A percentile compares a stretch with the other conserved stretches of the same genome.
phyloP scores from a whole-genome alignment of 2,797 vertebrate species.

The Pseudomugil tenellus region DNA sequence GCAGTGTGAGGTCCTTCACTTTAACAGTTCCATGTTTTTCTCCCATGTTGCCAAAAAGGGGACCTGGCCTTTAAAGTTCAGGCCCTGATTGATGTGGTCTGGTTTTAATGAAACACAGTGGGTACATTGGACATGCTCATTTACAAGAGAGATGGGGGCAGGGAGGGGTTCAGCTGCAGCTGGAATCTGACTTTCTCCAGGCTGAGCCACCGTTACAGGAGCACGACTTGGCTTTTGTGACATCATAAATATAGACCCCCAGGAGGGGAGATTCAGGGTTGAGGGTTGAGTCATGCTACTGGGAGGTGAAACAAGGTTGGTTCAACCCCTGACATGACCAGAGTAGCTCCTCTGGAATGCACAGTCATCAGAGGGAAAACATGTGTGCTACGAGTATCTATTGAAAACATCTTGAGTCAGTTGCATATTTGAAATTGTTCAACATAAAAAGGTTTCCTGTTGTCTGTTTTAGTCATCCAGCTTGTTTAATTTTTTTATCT shows the following conservation, averaged over 20 bases:
- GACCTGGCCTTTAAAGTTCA: conserved; percentile 79
- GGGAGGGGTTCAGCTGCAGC: conserved; percentile 55
- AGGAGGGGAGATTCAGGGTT: conserved; percentile 48
- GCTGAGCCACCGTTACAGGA: conserved; percentile 57
- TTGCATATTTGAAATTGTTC: conserved; percentile 57
- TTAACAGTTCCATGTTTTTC: conserved; percentile 68
- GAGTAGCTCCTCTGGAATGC: conserved; percentile 59
- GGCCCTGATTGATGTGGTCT: conserved; percentile 77
- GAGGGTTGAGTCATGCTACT: conserved; percentile 62
- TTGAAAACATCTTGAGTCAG: conserved; percentile 44
- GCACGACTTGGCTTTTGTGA: conserved; percentile 71
- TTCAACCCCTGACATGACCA: conserved; percentile 45
- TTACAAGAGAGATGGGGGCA: conserved; percentile 55
- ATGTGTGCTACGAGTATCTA: conserved; percentile 31
- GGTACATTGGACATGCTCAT: conserved; percentile 79
- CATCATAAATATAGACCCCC: conserved; percentile 70
- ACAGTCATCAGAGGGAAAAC: conserved; percentile 61
- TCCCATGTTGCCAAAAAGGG: conserved; percentile 62
- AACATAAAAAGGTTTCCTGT: conserved; percentile 35
- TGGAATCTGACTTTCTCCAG: conserved; percentile 71
- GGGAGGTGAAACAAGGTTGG: conserved; percentile 66
- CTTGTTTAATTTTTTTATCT: conserved; percentile 10
- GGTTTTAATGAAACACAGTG: conserved; percentile 80
- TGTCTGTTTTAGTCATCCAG: background rate
- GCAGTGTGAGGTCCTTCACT: conserved; percentile 74